Percentiles rank a stretch among this genome's conserved stretches.
Conservation (phyloP, 2,888 invertebrate species). For the Strigamia transsilvanica region DNA sequence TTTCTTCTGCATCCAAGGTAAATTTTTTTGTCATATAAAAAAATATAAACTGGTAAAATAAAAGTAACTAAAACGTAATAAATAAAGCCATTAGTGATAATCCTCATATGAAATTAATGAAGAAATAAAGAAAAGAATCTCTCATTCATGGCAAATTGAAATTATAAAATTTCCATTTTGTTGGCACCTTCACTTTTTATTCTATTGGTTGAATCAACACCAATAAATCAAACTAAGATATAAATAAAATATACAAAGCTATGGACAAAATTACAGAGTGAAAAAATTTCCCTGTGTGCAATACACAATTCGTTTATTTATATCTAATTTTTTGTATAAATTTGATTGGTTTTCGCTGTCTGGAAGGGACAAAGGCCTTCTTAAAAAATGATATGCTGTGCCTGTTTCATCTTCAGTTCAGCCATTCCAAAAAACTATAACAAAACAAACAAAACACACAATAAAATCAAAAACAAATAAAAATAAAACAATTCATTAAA, state of each 20-base stretch:
- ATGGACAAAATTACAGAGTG: neutral
- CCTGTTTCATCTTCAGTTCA: neutral
- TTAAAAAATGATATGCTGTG: conserved; percentile 7
- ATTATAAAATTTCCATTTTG: neutral
- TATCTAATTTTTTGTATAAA: neutral
- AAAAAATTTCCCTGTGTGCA: neutral
- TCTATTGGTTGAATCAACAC: neutral
- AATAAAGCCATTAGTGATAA: neutral
- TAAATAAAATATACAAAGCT: neutral
- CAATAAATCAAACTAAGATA: neutral
- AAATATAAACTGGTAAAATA: neutral
- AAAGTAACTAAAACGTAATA: neutral
- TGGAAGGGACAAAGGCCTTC: conserved; percentile 4
- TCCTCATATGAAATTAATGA: too few species aligned
- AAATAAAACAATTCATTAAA: neutral
- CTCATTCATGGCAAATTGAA: too few species aligned
- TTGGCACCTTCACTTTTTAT: conserved; percentile 7
- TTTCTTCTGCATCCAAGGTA: neutral
- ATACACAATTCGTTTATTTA: neutral
- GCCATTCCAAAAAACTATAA: neutral
- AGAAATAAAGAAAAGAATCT: too few species aligned
- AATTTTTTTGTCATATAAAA: neutral
- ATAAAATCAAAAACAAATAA: neutral
- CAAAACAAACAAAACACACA: neutral
- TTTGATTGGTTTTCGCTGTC: conserved; percentile 8